Percentiles rank a stretch among this genome's conserved stretches.
Conservation (phyloP, 2,113 vertebrate genomes). For the Bos taurus region ARS-UCD2.0 NC_037330.1:69497001-69497500, state of each 20-base stretch:
- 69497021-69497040: neutral
- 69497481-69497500: neutral
- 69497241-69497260: neutral
- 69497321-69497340: neutral
- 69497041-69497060: neutral
- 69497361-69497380: neutral
- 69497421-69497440: neutral
- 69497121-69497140: neutral
- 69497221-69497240: neutral
- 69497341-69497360: neutral
- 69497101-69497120: neutral
- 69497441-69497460: neutral
- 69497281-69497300: neutral
- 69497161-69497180: neutral
- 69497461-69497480: neutral
- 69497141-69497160: neutral
- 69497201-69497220: neutral
- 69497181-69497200: neutral
- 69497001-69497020: neutral
- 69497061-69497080: neutral
- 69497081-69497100: neutral
- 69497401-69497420: neutral
- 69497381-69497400: neutral
- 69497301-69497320: neutral
- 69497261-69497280: conserved; percentile 9